A percentile compares a stretch with the other conserved stretches of the same genome.
Conservation (phyloP, 2,888 invertebrate species). For the Pachliopta kotzebuea region DNA sequence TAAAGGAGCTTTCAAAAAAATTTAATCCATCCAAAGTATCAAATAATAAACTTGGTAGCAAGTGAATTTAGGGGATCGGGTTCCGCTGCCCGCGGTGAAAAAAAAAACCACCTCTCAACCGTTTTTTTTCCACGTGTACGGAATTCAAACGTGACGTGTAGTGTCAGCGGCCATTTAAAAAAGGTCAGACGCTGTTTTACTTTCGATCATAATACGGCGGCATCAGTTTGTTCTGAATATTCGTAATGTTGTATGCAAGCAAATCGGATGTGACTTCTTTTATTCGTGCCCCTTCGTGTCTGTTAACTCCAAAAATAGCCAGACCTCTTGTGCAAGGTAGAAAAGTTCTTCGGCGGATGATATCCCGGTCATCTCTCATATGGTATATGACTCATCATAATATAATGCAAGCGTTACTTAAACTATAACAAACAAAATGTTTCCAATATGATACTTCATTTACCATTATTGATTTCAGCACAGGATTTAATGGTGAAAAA, state of each 20-base stretch:
- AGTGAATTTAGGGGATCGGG: slow-evolving; percentile 77
- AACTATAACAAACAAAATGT: too few species aligned
- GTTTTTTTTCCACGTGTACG: slow-evolving; percentile 61
- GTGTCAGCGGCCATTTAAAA: slow-evolving; percentile 65
- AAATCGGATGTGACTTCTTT: not conserved
- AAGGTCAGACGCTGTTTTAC: slow-evolving; percentile 57
- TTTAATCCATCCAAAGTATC: slow-evolving; percentile 72
- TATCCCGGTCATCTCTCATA: too few species aligned
- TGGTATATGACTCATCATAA: too few species aligned
- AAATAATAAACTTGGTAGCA: slow-evolving; percentile 80
- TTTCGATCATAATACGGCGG: slow-evolving; percentile 46
- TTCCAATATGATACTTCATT: too few species aligned
- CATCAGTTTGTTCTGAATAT: slow-evolving; percentile 25
- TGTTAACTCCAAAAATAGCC: too few species aligned
- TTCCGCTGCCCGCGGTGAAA: slow-evolving; percentile 58
- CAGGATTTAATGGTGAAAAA: too few species aligned
- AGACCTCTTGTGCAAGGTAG: too few species aligned
- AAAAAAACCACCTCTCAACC: slow-evolving; percentile 52
- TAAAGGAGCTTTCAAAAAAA: slow-evolving; percentile 53
- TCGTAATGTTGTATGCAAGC: slow-evolving; percentile 12
- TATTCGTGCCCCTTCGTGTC: too few species aligned
- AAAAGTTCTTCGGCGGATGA: too few species aligned
- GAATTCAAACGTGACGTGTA: slow-evolving; percentile 70
- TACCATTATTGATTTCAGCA: too few species aligned
- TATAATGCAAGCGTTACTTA: too few species aligned